Evolutionary conservation across 64 coral and sea anemone genomes (phyloP).

Genomic region (Platygyra sinensis): DNA sequence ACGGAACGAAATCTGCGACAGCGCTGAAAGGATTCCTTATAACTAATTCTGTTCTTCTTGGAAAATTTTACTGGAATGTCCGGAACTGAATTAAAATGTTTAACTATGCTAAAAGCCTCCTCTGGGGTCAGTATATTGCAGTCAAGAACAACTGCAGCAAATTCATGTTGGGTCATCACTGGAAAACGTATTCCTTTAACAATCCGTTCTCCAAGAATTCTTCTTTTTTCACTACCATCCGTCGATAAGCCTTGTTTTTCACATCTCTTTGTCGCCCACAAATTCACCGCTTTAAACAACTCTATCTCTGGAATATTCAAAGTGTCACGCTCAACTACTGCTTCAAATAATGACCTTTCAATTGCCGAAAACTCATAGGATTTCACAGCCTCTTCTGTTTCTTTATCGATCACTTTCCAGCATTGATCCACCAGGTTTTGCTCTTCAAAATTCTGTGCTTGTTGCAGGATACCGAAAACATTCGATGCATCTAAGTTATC

Average conservation of each 20-base stretch:
- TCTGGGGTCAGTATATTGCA: background rate
- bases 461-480: no score
- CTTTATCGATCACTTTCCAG: no score
- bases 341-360: no score
- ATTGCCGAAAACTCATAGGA: no score
- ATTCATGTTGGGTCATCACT: background rate
- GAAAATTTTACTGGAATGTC: background rate
- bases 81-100: background rate
- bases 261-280: slow-evolving; percentile 1
- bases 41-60: background rate
- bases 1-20: background rate
- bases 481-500: no score
- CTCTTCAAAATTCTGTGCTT: no score
- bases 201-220: background rate
- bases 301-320: no score
- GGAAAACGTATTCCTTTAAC: background rate
- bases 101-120: background rate
- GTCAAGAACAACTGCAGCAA: background rate
- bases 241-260: background rate
- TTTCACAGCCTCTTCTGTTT: no score
- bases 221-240: background rate
- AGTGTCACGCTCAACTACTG: no score
- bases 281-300: background rate
- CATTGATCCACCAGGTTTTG: no score
- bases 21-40: background rate